phyloP scores from a whole-genome alignment of 2,113 vertebrate genomes.

The Gobio gobio region DNA sequence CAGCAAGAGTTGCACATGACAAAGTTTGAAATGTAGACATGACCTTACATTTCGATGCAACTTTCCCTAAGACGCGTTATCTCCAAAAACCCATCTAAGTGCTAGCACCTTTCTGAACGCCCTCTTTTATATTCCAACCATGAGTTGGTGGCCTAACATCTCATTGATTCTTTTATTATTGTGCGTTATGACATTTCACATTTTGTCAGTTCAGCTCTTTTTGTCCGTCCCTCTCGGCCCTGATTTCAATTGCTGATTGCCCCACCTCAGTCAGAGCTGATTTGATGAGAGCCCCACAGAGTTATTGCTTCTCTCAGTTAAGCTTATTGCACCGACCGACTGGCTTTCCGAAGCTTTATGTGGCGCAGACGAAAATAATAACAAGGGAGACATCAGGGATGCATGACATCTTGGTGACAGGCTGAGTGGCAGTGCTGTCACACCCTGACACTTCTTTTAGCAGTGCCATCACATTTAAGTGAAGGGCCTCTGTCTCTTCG shows the following conservation, averaged over 20 bases:
- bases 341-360: slow-evolving; percentile 14
- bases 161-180: slow-evolving; percentile 74
- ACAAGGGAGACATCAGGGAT: slow-evolving; percentile 25
- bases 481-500: slow-evolving; percentile 6
- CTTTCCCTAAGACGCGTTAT: not conserved
- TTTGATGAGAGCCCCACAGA: slow-evolving; percentile 71
- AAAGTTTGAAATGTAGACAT: not conserved
- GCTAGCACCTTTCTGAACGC: slow-evolving; percentile 24
- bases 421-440: slow-evolving; percentile 48
- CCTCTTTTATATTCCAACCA: slow-evolving; percentile 50
- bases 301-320: slow-evolving; percentile 74
- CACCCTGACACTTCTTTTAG: slow-evolving; percentile 32
- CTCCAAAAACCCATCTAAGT: not conserved
- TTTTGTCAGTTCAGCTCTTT: slow-evolving; percentile 75
- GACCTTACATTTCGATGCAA: not conserved
- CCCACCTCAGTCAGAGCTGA: slow-evolving; percentile 69
- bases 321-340: slow-evolving; percentile 59
- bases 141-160: slow-evolving; percentile 53
- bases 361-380: slow-evolving; percentile 46
- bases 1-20: not conserved
- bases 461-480: slow-evolving; percentile 52
- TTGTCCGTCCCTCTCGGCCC: slow-evolving; percentile 39
- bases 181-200: slow-evolving; percentile 73
- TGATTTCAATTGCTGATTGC: slow-evolving; percentile 79
- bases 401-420: slow-evolving; percentile 29